phyloP scores from a whole-genome alignment of 2,888 invertebrate species.

The Drosophila buzzatii region DNA sequence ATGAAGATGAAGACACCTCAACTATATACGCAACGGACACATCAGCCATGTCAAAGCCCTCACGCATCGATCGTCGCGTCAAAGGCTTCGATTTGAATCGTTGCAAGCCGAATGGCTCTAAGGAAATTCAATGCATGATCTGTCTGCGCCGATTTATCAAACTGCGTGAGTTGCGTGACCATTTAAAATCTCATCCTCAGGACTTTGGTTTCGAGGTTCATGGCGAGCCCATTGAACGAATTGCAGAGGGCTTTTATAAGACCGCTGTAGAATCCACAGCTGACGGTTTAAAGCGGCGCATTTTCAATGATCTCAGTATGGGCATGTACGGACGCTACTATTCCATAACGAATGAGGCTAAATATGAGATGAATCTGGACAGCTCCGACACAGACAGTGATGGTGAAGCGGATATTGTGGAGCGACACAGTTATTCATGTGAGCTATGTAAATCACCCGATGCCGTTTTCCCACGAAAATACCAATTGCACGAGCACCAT shows the following conservation, averaged over 20 bases:
- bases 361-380: constrained; percentile 82
- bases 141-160: constrained; percentile 82
- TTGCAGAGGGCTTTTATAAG: constrained; percentile 78
- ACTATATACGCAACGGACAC: constrained; percentile 32
- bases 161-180: constrained; percentile 79
- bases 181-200: constrained; percentile 70
- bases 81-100: constrained; percentile 71
- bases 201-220: constrained; percentile 68
- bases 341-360: constrained; percentile 83
- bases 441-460: constrained; percentile 69
- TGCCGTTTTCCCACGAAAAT: constrained; percentile 79
- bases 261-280: constrained; percentile 67
- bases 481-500: constrained; percentile 82
- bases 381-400: constrained; percentile 77
- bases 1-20: constrained; percentile 40
- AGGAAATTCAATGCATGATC: constrained; percentile 84
- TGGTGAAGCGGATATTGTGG: constrained; percentile 61
- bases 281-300: constrained; percentile 64
- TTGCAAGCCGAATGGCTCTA: constrained; percentile 82
- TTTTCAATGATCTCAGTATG: constrained; percentile 67
- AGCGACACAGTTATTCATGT: constrained; percentile 73
- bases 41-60: constrained; percentile 39
- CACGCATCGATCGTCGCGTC: constrained; percentile 62
- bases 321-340: constrained; percentile 80
- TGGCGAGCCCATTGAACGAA: constrained; percentile 67